Evolutionary conservation across 1,140 invertebrate species (phyloP).

Genomic region (Bilobella aurantiaca): DNA sequence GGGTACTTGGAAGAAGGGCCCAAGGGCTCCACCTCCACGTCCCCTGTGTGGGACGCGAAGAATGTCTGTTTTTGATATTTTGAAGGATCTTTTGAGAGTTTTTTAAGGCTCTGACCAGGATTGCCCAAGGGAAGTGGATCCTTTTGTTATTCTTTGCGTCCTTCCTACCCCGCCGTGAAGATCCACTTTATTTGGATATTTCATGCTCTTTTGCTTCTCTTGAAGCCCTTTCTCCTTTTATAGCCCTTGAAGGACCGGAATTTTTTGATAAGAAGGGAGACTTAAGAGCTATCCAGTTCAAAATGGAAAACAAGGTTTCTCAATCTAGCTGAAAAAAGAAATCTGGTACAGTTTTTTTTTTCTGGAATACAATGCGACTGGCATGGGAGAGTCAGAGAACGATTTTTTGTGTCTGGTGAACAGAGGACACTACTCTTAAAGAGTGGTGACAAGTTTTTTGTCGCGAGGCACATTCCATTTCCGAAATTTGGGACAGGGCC

Average conservation of each 20-base stretch:
- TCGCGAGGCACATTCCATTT: background rate
- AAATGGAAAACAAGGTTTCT: background rate
- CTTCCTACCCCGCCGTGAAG: background rate
- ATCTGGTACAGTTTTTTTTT: too few relatives aligned
- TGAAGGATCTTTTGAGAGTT: background rate
- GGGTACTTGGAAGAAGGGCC: background rate
- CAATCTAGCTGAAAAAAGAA: background rate
- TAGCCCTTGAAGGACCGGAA: background rate
- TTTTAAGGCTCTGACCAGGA: background rate
- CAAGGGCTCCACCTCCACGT: too few relatives aligned
- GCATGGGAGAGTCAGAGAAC: background rate
- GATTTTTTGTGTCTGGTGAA: background rate
- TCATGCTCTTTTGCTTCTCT: background rate
- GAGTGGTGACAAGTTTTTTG: background rate
- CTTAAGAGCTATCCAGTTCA: background rate
- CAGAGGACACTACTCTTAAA: background rate
- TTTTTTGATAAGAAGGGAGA: background rate
- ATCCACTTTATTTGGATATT: constrained; percentile 9
- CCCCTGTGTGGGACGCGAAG: background rate
- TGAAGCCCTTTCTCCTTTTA: background rate
- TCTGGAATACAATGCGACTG: too few relatives aligned
- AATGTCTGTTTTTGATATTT: background rate
- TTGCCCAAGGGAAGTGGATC: constrained; percentile 4
- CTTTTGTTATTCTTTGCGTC: constrained; percentile 8
- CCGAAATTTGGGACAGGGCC: background rate